Evolutionary conservation across 92 coral and sea anemone genomes (phyloP).

Genomic region (Epizoanthus ramosus): DNA sequence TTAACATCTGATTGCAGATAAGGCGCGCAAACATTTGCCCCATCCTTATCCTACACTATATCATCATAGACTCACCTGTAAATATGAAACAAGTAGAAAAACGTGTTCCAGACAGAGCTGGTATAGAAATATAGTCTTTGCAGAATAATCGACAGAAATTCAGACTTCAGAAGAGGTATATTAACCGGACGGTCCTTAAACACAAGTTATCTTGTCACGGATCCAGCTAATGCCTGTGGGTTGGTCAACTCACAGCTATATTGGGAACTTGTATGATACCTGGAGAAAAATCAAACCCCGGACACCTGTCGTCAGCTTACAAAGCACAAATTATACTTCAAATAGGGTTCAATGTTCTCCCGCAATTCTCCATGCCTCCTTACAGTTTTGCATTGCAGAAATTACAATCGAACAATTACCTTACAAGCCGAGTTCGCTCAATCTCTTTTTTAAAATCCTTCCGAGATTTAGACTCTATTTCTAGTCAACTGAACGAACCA

Average conservation of each 20-base stretch:
- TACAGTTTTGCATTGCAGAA: not conserved
- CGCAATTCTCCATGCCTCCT: not conserved
- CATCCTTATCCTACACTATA: not conserved
- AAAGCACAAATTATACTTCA: constrained; percentile 31
- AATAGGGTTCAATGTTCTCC: not conserved
- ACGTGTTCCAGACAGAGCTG: not conserved
- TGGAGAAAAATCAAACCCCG: constrained; percentile 42
- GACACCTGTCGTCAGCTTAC: constrained; percentile 38
- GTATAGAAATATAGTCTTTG: not conserved
- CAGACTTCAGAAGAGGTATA: too few species aligned
- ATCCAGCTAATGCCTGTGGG: constrained; percentile 31
- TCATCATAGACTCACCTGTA: constrained; percentile 12
- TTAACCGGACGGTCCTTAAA: not conserved
- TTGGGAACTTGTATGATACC: constrained; percentile 40
- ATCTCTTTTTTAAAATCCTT: not conserved
- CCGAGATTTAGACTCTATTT: not conserved
- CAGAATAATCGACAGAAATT: too few species aligned
- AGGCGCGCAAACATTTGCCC: not conserved
- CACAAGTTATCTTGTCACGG: constrained; percentile 2
- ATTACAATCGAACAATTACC: not conserved
- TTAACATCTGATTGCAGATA: not conserved
- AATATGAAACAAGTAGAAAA: not conserved
- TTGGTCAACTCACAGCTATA: constrained; percentile 33
- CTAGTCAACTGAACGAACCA: not conserved
- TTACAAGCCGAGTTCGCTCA: not conserved